Evolutionary conservation across 2,888 invertebrate genomes (phyloP), one percentile per base, ranked within the genome.

Genomic region (Hemithea aestivaria): DNA sequence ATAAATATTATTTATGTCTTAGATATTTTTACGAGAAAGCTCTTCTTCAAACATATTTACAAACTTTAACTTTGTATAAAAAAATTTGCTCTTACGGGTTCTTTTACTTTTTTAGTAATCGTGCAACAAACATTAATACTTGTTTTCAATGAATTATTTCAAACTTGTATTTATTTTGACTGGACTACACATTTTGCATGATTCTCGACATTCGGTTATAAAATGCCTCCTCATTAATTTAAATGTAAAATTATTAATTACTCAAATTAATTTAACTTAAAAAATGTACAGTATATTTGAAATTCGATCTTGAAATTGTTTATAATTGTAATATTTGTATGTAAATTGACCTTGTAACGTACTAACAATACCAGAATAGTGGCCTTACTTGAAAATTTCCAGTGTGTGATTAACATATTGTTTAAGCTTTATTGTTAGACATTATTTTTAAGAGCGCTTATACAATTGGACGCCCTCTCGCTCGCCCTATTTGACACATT

Each of bases 371-470:
- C 55, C 29, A 64, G 16, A 68, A 53, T 69, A 73, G 82, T 76
- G 83, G 84, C 84, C 85, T 87, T 65, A 71, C 56, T 58, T 62
- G 62, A 63, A 77, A 77, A 74, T 77, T 77, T 80, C 82, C 84
- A 84, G 82, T 84, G 81, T 73, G 68, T 73, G 61, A 66, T 77
- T 71, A 73, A 68, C 58, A 60, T 70, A 78, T 81, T 74, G 76
- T 77, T 82, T 83, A 80, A 78, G 81, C 80, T 83, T 81, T 82
- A 84, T 73, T 76, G 72, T 76, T 83, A 81, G 81, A 83, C 77
- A 73, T 77, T 65, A 63, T 16, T 47, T 51, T n/a, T n/a, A n/a
- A n/a, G n/a, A n/a, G n/a, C n/a, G n/a, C n/a, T n/a, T n/a, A n/a
- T n/a, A n/a, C n/a, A n/a, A n/a, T n/a, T n/a, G n/a, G n/a, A n/a